Base-by-base conservation (phyloP, 2,888 invertebrate species). In the Diploptera punctata region DNA sequence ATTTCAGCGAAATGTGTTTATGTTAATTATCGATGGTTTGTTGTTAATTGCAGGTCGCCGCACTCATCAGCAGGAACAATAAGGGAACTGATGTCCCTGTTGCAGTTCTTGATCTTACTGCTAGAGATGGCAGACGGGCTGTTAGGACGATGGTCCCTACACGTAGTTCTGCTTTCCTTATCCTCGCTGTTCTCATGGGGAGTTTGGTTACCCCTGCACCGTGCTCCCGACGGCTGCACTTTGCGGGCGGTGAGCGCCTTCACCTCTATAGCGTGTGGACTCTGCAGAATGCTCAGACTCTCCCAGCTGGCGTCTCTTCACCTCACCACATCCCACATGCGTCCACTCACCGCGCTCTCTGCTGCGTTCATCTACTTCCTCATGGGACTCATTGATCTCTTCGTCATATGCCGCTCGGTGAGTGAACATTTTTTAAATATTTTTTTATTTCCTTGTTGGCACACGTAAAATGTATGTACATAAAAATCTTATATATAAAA, bases 331-430 rank as follows among this genome's bases (percentile, higher is more conserved):
- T 44, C 70, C 7, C 79, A 81, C 54, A 78, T 82, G 38, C 79
- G 80, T 4, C 77, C 77, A 13, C 49, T 76, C 31, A 77, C 77
- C 3, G 79, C 80, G 2, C 76, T 77, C 2, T 76, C 77, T 16
- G 75, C 78, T 1, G 79, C 79, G 2, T 69, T 77, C 18, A 76
- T 78, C 33, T 80, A 79, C 52, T 78, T 78, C 33, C 71, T 78
- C 16, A 77, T 82, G 26, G 79, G 80, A 0, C 72, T 82, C 62
- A 77, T 81, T 62, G 80, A 82, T 71, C 76, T 80, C 24, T 80
- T 78, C 54, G 77, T 80, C 16, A 74, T 81, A 19, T 79, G 80
- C 75, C 77, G 78, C 60, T 79, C 79, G 79, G 81, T 82, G 76
- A 78, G 77, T 75, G 33, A n/a, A 74, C 67, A 74, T 75, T 75